Evolutionary conservation across 2,888 invertebrate species (phyloP), one percentile per base, ranked within the genome.

Genomic region (Synergus japonicus): DNA sequence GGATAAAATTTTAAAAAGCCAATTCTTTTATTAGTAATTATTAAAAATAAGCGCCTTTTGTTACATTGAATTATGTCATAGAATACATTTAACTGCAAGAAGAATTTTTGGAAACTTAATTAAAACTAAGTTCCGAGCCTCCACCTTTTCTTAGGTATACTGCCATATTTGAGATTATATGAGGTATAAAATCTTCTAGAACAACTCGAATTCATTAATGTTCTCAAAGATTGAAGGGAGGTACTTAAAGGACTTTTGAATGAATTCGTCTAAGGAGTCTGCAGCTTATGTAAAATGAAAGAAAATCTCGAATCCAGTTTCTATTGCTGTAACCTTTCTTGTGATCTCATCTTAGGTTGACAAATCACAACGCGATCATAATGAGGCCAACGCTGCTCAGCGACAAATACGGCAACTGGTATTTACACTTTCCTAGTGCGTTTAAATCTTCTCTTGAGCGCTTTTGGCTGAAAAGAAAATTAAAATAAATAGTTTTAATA

Each of bases 381-480:
- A 78, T 63, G 29, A 12, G 60, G 63, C 76, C 69, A 65, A 44
- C 65, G 49, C 64, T 58, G 65, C 73, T 46, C 44, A 66, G 66
- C 43, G 67, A 22, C 67, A 67, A 67, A 67, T 67, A 22, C 44
- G 37, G 73, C 37, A 73, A n/a, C n/a, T 73, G 37, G 64, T 79
- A 37, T 67, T 77, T 58, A 66, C 67, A 69, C 78, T 63, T 60
- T 54, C 65, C 63, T 76, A 77, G n/a, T 54, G 69, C 41, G 41
- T 60, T 76, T 81, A 37, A 18, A 58, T 86, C 80, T 88, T 87
- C 54, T 89, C 88, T 69, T 85, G 84, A 7, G 73, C 79, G 76
- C 86, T 89, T 76, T 88, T 89, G n/a, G 86, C 89, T 89, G 83
- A 29, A 85, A 85, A 66, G 79, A 9, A 65, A 54, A 80, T 41